Evolutionary conservation across 2,888 invertebrate genomes (phyloP), one percentile per base, ranked within the genome.

Genomic region (Tethea ocularis): DNA sequence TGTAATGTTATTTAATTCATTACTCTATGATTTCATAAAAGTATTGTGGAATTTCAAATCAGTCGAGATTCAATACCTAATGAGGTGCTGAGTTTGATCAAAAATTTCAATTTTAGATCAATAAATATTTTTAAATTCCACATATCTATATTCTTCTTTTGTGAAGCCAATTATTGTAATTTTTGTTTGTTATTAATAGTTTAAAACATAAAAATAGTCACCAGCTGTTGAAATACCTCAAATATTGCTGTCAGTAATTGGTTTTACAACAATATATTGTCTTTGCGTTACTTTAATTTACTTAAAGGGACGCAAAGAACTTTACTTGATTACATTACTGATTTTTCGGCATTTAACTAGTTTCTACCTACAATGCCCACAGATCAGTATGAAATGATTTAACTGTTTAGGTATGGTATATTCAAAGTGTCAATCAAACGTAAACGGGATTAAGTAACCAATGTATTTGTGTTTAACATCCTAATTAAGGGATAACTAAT

Each of bases 371-470:
- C 15, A 22, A 54, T 52, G 54, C 33, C 54, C 22, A 22, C 24
- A 54, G 24, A 33, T 54, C 54, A 54, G 54, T 54, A 54, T 24
- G 13, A 33, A 24, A 22, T 53, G 1, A 53, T 17, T 7, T n/a
- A 17, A 33, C 17, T 33, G 1, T 29, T 65, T 66, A 71, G 69
- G 64, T 68, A 69, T 72, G 68, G 72, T 77, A 78, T 80, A 82
- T 92, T 91, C 91, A 92, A 90, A 92, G 92, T 92, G 92, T 91
- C 92, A 92, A 92, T 92, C 91, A 83, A 86, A 75, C 78, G 77
- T 80, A 20, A 46, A 78, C 84, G 84, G 86, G 82, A 79, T 70
- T 77, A 72, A 69, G 52, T 67, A 67, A 67, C 65, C 20, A 46
- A 66, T 82, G 81, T 87, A 83, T 88, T 77, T 46, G 46, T 46